Conservation (phyloP, 2,888 invertebrate species). For the Pseudanteris insignis region DNA sequence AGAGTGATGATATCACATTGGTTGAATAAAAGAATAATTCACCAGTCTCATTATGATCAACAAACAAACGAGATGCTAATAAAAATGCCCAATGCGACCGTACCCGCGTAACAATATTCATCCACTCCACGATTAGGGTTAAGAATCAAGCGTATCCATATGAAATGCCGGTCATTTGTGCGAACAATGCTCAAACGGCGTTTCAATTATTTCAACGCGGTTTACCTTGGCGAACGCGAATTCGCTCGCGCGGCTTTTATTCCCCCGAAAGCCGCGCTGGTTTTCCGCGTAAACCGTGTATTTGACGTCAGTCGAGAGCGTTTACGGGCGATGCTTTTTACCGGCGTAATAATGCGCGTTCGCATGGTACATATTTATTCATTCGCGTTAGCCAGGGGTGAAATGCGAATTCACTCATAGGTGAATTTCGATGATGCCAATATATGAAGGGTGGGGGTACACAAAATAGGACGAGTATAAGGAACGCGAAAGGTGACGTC, state of each 20-base stretch:
- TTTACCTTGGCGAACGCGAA: constrained; percentile 30
- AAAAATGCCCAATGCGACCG: constrained; percentile 4
- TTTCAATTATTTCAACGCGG: constrained; percentile 38
- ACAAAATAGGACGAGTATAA: too few relatives aligned
- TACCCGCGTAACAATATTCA: constrained; percentile 4
- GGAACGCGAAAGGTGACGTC: constrained; percentile 53
- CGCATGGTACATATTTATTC: neutral
- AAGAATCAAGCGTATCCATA: constrained; percentile 21
- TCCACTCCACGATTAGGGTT: constrained; percentile 7
- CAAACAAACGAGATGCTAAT: constrained; percentile 6
- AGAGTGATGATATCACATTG: too few relatives aligned
- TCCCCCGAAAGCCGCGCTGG: neutral
- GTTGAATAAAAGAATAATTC: too few relatives aligned
- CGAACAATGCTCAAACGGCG: constrained; percentile 29
- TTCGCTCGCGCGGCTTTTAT: constrained; percentile 12
- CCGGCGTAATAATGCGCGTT: neutral
- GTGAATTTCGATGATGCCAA: neutral
- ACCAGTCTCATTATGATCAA: constrained; percentile 12
- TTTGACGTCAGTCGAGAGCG: neutral
- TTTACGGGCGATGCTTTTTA: too few relatives aligned
- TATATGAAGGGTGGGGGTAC: too few relatives aligned
- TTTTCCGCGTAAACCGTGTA: neutral
- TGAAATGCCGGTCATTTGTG: constrained; percentile 28
- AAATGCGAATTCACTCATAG: neutral
- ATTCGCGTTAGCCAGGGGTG: neutral